A percentile compares a stretch with the other conserved stretches of the same genome.
Evolutionary conservation across 2,888 invertebrate genomes (phyloP).

Genomic region (Sturmia bella): DNA sequence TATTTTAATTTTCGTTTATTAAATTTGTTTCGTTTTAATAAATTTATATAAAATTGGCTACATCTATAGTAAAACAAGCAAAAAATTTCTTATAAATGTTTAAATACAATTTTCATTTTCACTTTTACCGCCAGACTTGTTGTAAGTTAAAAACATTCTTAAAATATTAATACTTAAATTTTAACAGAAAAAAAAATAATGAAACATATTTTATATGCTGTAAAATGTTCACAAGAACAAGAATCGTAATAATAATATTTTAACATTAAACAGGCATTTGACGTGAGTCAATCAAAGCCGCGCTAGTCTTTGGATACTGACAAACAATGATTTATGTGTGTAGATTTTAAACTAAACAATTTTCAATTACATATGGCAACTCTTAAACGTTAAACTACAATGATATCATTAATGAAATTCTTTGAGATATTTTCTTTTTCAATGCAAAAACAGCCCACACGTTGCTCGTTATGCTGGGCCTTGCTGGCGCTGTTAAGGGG

Average conservation of each 20-base stretch:
- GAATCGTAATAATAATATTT: conserved; percentile 33
- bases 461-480: too few relatives aligned
- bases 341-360: conserved; percentile 43
- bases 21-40: conserved; percentile 12
- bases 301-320: conserved; percentile 64
- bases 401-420: conserved; percentile 6
- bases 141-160: conserved; percentile 25
- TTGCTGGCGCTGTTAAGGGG: too few relatives aligned
- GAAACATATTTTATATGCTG: conserved; percentile 37
- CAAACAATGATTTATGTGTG: conserved; percentile 41
- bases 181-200: conserved; percentile 39
- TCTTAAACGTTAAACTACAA: conserved; percentile 26
- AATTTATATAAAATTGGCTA: conserved; percentile 57
- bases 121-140: conserved; percentile 38
- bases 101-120: neutral
- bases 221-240: conserved; percentile 32
- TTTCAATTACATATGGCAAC: conserved; percentile 61
- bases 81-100: conserved; percentile 19
- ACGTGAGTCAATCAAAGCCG: conserved; percentile 51
- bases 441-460: neutral
- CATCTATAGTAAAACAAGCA: conserved; percentile 52
- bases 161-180: conserved; percentile 51
- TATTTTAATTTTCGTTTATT: conserved; percentile 23
- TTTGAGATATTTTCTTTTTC: conserved; percentile 6
- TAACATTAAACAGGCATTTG: conserved; percentile 64